Evolutionary conservation across 2,113 vertebrate genomes (phyloP), one percentile per base, ranked within the genome.

Genomic region (Heterochromis multidens): DNA sequence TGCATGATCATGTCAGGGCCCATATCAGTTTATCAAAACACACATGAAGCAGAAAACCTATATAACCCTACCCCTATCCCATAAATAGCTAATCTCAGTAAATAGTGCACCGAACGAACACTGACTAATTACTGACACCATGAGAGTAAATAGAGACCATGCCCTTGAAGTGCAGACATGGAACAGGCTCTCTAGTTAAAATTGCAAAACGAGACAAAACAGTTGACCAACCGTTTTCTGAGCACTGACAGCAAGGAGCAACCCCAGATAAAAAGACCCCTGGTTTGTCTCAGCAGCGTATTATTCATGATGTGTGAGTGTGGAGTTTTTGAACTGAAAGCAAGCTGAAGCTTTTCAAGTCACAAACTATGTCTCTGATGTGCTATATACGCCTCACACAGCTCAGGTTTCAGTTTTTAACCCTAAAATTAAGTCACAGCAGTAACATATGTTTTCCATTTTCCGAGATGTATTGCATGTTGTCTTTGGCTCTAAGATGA

Each of bases 391-490:
- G 81, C 82, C 77, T 72, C 78, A 49, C 79, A 23, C 85, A n/a
- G 87, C 88, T 94, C 79, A 16, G 80, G 91, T 95, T 95, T 93
- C 90, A 58, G 43, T 72, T 88, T 93, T 93, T 87, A 94, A 92
- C 90, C 91, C 81, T 70, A 83, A 84, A 92, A 89, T 86, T 84
- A 80, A 92, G 87, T 91, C 90, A 90, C 88, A 91, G 85, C 70
- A 57, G 83, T 61, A 90, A 93, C 94, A 95, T 92, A 80, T 94
- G 94, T 89, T 94, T 93, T 91, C 89, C 86, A 95, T 96, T 93
- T 87, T 61, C 17, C 43, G 77, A 91, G 90, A 89, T 85, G 84
- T 83, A 89, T 84, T 86, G 77, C 80, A 62, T 94, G 93, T 95
- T 96, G 89, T 83, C 89, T 93, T 94, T 94, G 94, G 94, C 94